Evolutionary conservation across 2,888 invertebrate genomes (phyloP).

Genomic region (Azorinus chamasolen): DNA sequence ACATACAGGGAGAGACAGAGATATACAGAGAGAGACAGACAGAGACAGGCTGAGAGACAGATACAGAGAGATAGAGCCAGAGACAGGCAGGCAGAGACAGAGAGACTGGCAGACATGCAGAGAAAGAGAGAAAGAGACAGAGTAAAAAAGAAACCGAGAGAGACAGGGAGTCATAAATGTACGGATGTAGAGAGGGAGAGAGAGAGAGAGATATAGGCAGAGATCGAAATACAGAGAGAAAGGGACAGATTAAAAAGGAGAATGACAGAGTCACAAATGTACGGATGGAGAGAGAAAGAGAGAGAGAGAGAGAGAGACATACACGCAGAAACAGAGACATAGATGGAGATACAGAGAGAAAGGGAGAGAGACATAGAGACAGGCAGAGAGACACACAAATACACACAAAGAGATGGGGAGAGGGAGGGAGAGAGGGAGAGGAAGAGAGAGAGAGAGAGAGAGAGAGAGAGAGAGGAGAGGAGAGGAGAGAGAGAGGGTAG

Average conservation of each 20-base stretch:
- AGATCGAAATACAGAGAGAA: neutral
- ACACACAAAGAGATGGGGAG: neutral
- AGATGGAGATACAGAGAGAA: neutral
- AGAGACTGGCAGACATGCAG: slow-evolving; percentile 1
- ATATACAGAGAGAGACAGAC: neutral
- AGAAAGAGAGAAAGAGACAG: slow-evolving; percentile 10
- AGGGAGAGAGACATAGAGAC: slow-evolving; percentile 1
- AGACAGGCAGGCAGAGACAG: slow-evolving; percentile 6
- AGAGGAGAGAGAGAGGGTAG: neutral
- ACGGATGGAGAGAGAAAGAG: slow-evolving; percentile 6
- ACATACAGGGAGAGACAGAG: slow-evolving; percentile 8
- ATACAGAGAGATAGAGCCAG: slow-evolving; percentile 3
- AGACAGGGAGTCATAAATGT: slow-evolving; percentile 3
- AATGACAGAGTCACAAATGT: neutral
- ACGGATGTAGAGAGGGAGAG: neutral
- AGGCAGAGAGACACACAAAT: slow-evolving; percentile 4
- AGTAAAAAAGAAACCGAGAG: slow-evolving; percentile 5
- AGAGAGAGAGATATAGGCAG: slow-evolving; percentile 1
- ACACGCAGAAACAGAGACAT: slow-evolving; percentile 5
- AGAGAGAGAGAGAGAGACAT: slow-evolving; percentile 17
- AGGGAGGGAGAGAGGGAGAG: slow-evolving; percentile 3
- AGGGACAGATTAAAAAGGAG: neutral
- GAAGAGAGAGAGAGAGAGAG: slow-evolving; percentile 7
- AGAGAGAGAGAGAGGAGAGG: slow-evolving; percentile 1
- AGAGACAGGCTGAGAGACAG: slow-evolving; percentile 13